phyloP scores from a whole-genome alignment of 2,113 vertebrate genomes.

The Limnothrissa miodon region DNA sequence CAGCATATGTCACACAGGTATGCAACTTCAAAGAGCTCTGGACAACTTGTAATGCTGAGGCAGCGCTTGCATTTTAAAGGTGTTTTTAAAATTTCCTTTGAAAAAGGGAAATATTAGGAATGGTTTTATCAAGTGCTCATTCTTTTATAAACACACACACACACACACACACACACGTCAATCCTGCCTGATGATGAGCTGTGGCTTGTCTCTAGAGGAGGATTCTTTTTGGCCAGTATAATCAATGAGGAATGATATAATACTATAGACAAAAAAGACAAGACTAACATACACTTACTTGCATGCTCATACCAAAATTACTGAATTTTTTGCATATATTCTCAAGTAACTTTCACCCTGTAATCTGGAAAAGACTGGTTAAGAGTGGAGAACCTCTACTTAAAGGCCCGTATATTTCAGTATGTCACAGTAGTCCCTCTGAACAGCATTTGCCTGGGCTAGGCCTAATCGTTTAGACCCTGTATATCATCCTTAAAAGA shows the following conservation, averaged over 20 bases:
- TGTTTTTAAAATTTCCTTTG: background rate
- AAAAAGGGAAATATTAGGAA: conserved; percentile 1
- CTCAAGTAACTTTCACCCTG: background rate
- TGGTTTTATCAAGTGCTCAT: background rate
- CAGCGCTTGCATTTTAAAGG: background rate
- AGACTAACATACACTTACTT: background rate
- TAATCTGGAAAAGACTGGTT: conserved; percentile 14
- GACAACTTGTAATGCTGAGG: conserved; percentile 11
- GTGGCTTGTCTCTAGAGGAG: background rate
- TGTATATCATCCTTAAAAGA: conserved; percentile 15
- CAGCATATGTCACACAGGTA: conserved; percentile 25
- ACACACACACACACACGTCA: background rate
- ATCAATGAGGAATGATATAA: background rate
- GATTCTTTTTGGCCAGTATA: background rate
- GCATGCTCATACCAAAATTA: background rate
- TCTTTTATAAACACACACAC: background rate
- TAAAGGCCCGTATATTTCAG: conserved; percentile 10
- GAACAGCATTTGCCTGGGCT: background rate
- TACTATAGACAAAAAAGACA: background rate
- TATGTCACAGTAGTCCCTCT: background rate
- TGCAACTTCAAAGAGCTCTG: conserved; percentile 33
- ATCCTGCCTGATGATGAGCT: background rate
- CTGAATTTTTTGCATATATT: background rate
- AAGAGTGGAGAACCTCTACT: conserved; percentile 3
- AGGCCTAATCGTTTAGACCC: background rate